phyloP scores from a whole-genome alignment of 2,888 invertebrate genomes.

The Trachelus iudaicus region DNA sequence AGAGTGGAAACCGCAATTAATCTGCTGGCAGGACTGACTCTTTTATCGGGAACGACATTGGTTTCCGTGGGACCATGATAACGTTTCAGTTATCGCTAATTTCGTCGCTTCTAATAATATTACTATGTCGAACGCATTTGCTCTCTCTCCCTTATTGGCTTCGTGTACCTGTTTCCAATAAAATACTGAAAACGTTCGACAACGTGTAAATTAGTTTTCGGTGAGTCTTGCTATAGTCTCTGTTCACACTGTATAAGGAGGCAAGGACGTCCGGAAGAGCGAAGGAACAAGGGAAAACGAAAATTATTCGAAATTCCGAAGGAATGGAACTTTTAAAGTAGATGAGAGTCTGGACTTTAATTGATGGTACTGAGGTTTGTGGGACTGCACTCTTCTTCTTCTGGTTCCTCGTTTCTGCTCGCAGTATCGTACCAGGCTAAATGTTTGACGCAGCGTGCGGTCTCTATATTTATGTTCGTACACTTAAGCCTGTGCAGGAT shows the following conservation, averaged over 20 bases:
- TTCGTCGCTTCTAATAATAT: neutral
- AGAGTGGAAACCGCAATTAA: neutral
- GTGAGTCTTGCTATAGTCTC: neutral
- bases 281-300: neutral
- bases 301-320: neutral
- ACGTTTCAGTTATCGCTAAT: neutral
- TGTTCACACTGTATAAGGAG: neutral
- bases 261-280: neutral
- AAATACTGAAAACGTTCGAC: constrained; percentile 42
- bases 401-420: neutral
- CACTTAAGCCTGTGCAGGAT: neutral
- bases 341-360: neutral
- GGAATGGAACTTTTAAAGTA: neutral
- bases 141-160: constrained; percentile 26
- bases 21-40: neutral
- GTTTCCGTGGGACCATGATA: neutral
- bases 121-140: neutral
- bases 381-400: neutral
- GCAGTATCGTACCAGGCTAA: neutral
- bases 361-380: neutral
- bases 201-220: constrained; percentile 38
- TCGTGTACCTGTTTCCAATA: constrained; percentile 42
- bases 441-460: neutral
- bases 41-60: neutral
- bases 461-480: neutral